Base-by-base conservation (phyloP, 2,888 invertebrate species). In the Lasius platythorax region DNA sequence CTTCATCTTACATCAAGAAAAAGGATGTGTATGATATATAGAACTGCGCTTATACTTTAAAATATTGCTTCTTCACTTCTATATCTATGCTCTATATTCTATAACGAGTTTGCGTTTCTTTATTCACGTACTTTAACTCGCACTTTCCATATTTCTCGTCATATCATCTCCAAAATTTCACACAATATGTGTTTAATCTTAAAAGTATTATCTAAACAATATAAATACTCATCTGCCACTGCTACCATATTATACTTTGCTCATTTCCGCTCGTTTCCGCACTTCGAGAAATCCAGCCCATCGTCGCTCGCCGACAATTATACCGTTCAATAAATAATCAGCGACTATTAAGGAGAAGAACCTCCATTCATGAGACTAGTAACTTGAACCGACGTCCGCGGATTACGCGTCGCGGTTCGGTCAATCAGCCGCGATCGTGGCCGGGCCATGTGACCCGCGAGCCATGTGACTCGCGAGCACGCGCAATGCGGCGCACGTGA, bases 401-500 rank as follows among this genome's bases (percentile, higher is more conserved):
- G 3, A 43, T 28, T 23, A 23, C n/a, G 43, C 28, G 66, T 28
- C 53, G 50, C 58, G 33, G 23, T 6, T 18, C 56, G 37, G 33
- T 43, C 79, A 46, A 56, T 67, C 63, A 53, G 8, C 61, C 33
- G 37, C 73, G 37, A 63, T n/a, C 58, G n/a, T 1, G 23, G 33
- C 50, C 8, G n/a, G 53, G 50, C 50, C 67, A 15, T 15, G 18
- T 30, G 68, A 15, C 8, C 46, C 46, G 3, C 18, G 61, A 37
- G 18, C 66, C 79, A 72, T 68, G 72, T 68, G 68, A 68, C 68
- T 63, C 72, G 73, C 40, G 50, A 87, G 86, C 91, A 89, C 15
- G 88, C 91, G 88, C 89, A 79, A 23, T 46, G 28, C 30, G 33
- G 15, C 81, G 70, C 83, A 86, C 86, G 82, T 53, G 72, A 87